A percentile compares a stretch with the other conserved stretches of the same genome.
Conservation (phyloP, 23 tunicate genomes). For the Botrylloides violaceus region DNA sequence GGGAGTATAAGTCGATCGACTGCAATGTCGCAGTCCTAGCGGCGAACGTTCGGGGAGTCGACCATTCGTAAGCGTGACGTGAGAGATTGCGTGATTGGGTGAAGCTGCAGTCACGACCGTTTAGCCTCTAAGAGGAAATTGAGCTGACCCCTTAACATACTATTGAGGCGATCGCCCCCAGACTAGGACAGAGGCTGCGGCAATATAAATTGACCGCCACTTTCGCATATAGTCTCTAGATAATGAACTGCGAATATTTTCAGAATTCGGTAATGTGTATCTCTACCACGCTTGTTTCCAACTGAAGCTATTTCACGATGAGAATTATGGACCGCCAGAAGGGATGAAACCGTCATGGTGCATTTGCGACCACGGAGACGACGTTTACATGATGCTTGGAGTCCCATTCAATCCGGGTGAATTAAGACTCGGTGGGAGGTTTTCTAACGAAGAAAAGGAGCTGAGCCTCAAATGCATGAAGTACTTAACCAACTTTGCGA, state of each 20-base stretch:
- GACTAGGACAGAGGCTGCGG: no score
- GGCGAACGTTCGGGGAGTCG: no score
- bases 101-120: no score
- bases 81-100: no score
- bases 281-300: slow-evolving; percentile 4
- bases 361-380: slow-evolving; percentile 16
- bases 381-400: slow-evolving; percentile 21
- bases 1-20: no score
- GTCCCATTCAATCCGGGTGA: slow-evolving; percentile 1
- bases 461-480: slow-evolving; percentile 9
- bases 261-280: background rate
- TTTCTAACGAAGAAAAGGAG: slow-evolving; percentile 4
- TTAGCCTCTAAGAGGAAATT: no score
- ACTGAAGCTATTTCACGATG: slow-evolving; percentile 1
- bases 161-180: no score
- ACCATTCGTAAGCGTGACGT: no score
- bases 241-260: background rate
- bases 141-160: no score
- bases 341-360: slow-evolving; percentile 17
- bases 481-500: slow-evolving; percentile 6
- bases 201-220: no score
- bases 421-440: background rate
- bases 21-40: no score
- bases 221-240: no score
- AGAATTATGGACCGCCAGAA: background rate